Base-by-base conservation (phyloP, 2,888 invertebrate genomes). In the Anthophora plumipes region DNA sequence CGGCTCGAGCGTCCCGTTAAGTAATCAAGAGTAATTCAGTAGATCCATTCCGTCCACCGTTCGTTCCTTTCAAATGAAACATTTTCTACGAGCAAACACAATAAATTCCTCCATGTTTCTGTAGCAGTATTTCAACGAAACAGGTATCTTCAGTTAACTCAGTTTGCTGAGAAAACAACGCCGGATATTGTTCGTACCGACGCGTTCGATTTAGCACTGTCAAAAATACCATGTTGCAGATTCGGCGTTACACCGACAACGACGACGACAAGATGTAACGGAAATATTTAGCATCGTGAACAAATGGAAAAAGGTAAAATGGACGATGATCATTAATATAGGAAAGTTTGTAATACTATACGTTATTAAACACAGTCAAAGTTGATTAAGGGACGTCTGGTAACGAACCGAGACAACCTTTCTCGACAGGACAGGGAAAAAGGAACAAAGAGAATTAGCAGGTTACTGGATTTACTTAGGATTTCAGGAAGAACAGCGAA, bases 391-490 rank as follows among this genome's bases (percentile, higher is more conserved):
- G 63, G 25, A 41, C 50, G 52, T 50, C 55, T 22, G 22, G 11
- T 77, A 77, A 72, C 25, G 52, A 77, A 43, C 41, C 46, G 39
- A 63, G 22, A 25, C 25, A 63, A 37, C 52, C 31, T 37, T 64
- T 22, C 6, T 48, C 0, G 20, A 0, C 46, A 8, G 57, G 67
- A 39, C 14, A 31, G 46, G 37, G 5, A 25, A 55, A 61, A 66
- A 50, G 69, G 63, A 73, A 66, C 59, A 80, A 77, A 72, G 43
- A 22, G 57, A 80, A 64, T 74, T 69, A 79, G 20, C 71, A 20
- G 72, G 57, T 39, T 25, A 17, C 37, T n/a, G 59, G 54, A 52
- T 71, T 77, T 77, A 55, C 52, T 74, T 52, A 39, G 69, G 68
- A 63, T 68, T 68, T 77, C 69, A n/a, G 64, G 39, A 52, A 11